Base-by-base conservation (phyloP, 2,888 invertebrate species). In the Synanthedon formicaeformis region DNA sequence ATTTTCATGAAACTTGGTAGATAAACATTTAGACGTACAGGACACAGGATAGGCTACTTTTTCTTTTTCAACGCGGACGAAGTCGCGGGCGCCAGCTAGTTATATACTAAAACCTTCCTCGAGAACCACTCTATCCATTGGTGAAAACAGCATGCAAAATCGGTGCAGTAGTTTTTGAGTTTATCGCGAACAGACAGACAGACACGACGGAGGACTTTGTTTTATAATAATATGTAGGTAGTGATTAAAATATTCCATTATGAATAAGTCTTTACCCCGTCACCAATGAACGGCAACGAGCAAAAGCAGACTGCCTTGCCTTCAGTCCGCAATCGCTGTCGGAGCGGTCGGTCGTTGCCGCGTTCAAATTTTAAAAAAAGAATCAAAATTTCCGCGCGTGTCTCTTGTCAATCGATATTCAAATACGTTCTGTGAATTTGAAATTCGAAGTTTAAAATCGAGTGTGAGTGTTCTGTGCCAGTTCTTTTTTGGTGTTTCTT, bases 331-430 rank as follows among this genome's bases (percentile, higher is more conserved):
- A 50, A 53, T 48, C 41, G 51, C 48, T 54, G 13, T n/a, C 40
- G 54, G 16, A 57, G 57, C 53, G 50, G 8, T 18, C 59, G 56
- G 58, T 58, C 59, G 60, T n/a, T 45, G 50, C 52, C 40, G 4
- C 13, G 23, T 49, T 41, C 50, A 45, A 52, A 23, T 23, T 23
- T 50, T 54, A 48, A 48, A 41, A 27, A 34, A 34, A 10, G 34
- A 34, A 34, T 5, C 10, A 34, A 34, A 34, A 10, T 34, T 34
- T 34, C 18, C 8, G 51, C 12, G 41, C 14, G 50, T 54, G 52
- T 51, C 51, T 52, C 41, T 3, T n/a, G 40, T 16, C 40, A 40
- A 40, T 40, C 34, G 50, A n/a, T 14, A 51, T 51, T 40, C 40
- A 51, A 40, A 12, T 13, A 14, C 45, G 45, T 45, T 45, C 45